A percentile compares a stretch with the other conserved stretches of the same genome.
phyloP scores from a whole-genome alignment of 2,888 invertebrate genomes.

The Coenonympha arcania region DNA sequence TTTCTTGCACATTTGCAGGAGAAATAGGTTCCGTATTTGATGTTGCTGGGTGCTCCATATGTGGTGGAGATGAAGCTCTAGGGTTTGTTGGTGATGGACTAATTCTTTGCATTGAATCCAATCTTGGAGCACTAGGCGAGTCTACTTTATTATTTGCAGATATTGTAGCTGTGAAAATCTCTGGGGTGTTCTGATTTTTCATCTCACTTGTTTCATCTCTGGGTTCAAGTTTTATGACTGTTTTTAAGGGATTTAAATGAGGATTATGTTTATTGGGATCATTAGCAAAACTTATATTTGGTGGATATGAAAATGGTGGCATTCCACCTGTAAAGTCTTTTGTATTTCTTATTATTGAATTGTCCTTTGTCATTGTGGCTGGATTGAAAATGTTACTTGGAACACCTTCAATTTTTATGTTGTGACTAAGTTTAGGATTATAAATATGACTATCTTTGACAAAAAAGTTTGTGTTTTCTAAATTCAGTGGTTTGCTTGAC shows the following conservation, averaged over 20 bases:
- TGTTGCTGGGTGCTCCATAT: constrained; percentile 59
- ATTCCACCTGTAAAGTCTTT: constrained; percentile 60
- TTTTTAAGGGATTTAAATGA: constrained; percentile 65
- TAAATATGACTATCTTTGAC: constrained; percentile 66
- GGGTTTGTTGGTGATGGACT: constrained; percentile 65
- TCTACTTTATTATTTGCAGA: constrained; percentile 61
- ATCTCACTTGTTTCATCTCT: constrained; percentile 65
- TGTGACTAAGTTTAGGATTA: constrained; percentile 60
- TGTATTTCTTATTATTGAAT: constrained; percentile 59
- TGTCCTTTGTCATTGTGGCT: constrained; percentile 62
- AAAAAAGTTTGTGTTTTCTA: constrained; percentile 67
- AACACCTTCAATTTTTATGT: constrained; percentile 64
- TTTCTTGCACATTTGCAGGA: constrained; percentile 62
- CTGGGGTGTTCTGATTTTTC: constrained; percentile 65
- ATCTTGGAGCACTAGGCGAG: constrained; percentile 57
- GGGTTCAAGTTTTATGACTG: constrained; percentile 69
- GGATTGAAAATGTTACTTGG: constrained; percentile 62
- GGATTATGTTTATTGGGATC: constrained; percentile 64
- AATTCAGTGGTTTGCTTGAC: constrained; percentile 59
- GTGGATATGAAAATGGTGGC: constrained; percentile 58
- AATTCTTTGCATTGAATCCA: constrained; percentile 61
- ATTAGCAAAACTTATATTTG: constrained; percentile 56
- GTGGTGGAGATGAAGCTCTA: constrained; percentile 57
- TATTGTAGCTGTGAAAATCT: constrained; percentile 69
- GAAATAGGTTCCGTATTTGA: constrained; percentile 64